Percentiles rank a stretch among this genome's conserved stretches.
phyloP scores from a whole-genome alignment of 2,888 invertebrate species.

The Ernsta delagoae region DNA sequence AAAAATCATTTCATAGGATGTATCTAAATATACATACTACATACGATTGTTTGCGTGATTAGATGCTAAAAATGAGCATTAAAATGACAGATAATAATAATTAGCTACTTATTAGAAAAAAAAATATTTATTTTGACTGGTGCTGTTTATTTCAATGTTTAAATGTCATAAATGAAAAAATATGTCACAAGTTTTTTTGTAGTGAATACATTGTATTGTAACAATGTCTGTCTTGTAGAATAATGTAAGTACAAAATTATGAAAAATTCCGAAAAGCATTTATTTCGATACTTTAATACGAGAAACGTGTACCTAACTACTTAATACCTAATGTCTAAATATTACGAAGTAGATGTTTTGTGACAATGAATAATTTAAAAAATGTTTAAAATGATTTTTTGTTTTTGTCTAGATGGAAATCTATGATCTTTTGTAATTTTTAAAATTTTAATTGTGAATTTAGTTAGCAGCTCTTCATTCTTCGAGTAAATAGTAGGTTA shows the following conservation, averaged over 20 bases:
- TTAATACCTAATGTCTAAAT: background rate
- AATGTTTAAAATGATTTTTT: background rate
- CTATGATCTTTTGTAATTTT: too few relatives aligned
- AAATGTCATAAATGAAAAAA: background rate
- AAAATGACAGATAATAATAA: background rate
- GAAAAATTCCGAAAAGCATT: slow-evolving; percentile 72
- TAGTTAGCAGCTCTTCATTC: too few relatives aligned
- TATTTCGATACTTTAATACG: slow-evolving; percentile 46
- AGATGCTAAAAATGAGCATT: background rate
- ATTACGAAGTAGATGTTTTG: slow-evolving; percentile 40
- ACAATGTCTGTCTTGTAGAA: slow-evolving; percentile 44
- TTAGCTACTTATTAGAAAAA: background rate
- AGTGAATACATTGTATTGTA: slow-evolving; percentile 47
- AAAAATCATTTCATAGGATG: too few relatives aligned
- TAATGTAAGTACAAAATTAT: slow-evolving; percentile 44
- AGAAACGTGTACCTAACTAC: slow-evolving; percentile 4
- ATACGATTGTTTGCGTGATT: too few relatives aligned
- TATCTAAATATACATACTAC: too few relatives aligned
- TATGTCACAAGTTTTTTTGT: slow-evolving; percentile 43
- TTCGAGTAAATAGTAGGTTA: too few relatives aligned
- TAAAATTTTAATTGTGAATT: too few relatives aligned
- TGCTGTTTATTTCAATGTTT: slow-evolving; percentile 50
- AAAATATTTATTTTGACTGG: slow-evolving; percentile 48
- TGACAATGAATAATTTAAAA: background rate
- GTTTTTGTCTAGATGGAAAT: background rate